A percentile compares a stretch with the other conserved stretches of the same genome.
These are phyloP conservation scores for Schizothorax lantsangensis DNA, from an alignment of 2,797 vertebrate genomes.

Conservation along the genomic window DNA sequence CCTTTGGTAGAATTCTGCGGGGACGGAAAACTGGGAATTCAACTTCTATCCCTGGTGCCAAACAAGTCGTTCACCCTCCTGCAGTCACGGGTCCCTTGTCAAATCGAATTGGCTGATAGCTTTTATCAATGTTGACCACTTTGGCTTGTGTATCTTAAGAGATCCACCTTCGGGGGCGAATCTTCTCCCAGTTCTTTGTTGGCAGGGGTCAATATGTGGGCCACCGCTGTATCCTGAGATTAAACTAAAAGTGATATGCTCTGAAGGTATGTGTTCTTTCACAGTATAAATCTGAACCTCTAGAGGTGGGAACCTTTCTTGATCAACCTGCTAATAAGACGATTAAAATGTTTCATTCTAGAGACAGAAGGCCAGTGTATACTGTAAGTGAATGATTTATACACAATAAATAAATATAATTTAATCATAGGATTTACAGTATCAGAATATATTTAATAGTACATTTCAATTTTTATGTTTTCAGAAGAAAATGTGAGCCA, in stretches of 20 bases:
- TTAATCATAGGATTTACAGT: not conserved
- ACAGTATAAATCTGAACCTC: constrained; percentile 57
- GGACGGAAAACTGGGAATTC: constrained; percentile 58
- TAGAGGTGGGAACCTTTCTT: constrained; percentile 55
- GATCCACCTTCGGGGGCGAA: constrained; percentile 62
- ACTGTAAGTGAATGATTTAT: not conserved
- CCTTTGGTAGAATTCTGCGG: constrained; percentile 65
- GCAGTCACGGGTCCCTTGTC: constrained; percentile 69
- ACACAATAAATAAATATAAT: not conserved
- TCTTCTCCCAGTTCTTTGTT: constrained; percentile 74
- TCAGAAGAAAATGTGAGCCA: not conserved
- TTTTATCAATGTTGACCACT: constrained; percentile 82
- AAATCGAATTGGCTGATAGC: constrained; percentile 63
- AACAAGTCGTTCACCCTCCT: constrained; percentile 64
- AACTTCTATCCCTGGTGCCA: constrained; percentile 67
- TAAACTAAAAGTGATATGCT: constrained; percentile 70
- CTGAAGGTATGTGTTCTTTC: constrained; percentile 69
- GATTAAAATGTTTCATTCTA: not conserved
- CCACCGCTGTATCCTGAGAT: constrained; percentile 70
- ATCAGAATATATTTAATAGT: not conserved
- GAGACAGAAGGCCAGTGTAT: not conserved
- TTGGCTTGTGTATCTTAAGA: constrained; percentile 64
- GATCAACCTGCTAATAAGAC: constrained; percentile 26
- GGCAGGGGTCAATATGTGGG: constrained; percentile 70
- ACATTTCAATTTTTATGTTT: not conserved